Conservation (phyloP, 2,113 vertebrate genomes). For the Mus musculus region DNA sequence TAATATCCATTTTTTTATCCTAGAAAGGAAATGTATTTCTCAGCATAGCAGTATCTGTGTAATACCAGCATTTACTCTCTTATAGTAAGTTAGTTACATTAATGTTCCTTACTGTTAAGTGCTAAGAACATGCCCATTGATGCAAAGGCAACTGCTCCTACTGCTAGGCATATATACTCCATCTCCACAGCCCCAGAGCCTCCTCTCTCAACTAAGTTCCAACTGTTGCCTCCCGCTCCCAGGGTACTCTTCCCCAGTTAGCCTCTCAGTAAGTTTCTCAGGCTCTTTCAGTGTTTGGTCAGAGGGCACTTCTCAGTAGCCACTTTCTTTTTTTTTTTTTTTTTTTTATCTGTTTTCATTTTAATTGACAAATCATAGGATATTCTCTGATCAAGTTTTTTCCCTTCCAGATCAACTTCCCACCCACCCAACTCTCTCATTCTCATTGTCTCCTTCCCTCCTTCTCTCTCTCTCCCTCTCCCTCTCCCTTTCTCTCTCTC, state of each 20-base stretch:
- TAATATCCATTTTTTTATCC: not conserved
- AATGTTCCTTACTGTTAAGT: not conserved
- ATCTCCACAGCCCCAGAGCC: not conserved
- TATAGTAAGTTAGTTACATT: not conserved
- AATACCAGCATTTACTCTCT: conserved; percentile 1
- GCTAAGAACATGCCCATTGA: not conserved
- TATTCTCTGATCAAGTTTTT: not conserved
- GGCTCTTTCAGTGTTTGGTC: not conserved
- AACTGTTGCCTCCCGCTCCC: not conserved
- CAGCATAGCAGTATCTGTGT: not conserved
- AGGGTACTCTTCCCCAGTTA: not conserved
- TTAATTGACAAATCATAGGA: not conserved
- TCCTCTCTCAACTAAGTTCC: not conserved
- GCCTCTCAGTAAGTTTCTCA: not conserved
- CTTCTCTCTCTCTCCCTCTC: no score
- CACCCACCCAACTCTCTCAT: not conserved
- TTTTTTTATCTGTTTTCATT: conserved; percentile 16
- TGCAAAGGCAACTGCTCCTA: not conserved
- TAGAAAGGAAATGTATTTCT: conserved; percentile 24
- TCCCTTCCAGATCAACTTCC: not conserved
- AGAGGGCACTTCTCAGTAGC: not conserved
- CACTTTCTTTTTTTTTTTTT: no score
- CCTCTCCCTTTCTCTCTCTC: no score
- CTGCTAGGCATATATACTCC: not conserved
- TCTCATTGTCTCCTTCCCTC: no score